Evolutionary conservation across 2,113 vertebrate species (phyloP).

Genomic region (Rhinichthys klamathensis): DNA sequence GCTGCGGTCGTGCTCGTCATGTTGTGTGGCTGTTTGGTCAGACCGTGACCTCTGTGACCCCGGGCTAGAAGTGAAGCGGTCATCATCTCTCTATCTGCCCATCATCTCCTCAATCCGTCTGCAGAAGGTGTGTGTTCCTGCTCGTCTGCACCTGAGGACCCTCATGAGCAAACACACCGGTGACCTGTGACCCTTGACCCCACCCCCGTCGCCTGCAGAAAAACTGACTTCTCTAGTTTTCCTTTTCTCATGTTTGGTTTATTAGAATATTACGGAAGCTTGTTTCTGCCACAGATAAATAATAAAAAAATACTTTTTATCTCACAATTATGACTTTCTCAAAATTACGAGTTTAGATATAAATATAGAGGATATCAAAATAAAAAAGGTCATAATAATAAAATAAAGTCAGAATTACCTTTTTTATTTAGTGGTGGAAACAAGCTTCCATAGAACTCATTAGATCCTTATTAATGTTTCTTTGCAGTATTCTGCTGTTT

Average conservation of each 20-base stretch:
- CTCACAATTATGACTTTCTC: too few species aligned
- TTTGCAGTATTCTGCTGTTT: background rate
- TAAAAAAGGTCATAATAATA: too few species aligned
- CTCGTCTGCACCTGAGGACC: background rate
- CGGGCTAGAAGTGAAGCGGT: constrained; percentile 62
- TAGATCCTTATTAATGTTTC: background rate
- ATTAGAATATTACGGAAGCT: too few species aligned
- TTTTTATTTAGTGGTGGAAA: too few species aligned
- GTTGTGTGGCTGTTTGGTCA: background rate
- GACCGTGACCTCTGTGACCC: constrained; percentile 13
- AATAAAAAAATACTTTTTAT: too few species aligned
- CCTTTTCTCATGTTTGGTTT: background rate
- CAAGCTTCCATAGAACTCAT: too few species aligned
- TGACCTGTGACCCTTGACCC: constrained; percentile 45
- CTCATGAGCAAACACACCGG: constrained; percentile 61
- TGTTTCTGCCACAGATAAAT: too few species aligned
- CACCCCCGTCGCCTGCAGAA: background rate
- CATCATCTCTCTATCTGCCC: constrained; percentile 52
- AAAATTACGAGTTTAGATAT: too few species aligned
- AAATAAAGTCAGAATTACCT: too few species aligned
- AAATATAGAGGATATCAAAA: too few species aligned
- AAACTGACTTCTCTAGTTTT: background rate
- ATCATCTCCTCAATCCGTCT: constrained; percentile 66
- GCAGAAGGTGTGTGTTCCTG: background rate
- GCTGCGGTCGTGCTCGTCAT: too few species aligned